Percentiles rank a stretch among this genome's conserved stretches.
Conservation (phyloP, 2,888 invertebrate species). For the Pollenia griseotomentosa region DNA sequence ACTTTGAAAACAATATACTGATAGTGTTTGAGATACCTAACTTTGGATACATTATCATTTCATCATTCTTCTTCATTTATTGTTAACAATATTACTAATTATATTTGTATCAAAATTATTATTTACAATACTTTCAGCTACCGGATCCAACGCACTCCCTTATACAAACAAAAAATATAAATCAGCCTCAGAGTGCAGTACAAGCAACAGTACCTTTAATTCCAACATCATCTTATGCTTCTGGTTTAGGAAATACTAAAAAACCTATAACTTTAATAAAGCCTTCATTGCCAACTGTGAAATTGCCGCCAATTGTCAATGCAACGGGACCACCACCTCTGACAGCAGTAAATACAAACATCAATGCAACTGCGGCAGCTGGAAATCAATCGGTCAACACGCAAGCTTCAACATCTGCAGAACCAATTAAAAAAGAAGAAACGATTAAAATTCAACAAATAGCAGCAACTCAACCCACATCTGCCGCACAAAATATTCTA, state of each 20-base stretch:
- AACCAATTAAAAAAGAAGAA: constrained; percentile 40
- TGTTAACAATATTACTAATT: neutral
- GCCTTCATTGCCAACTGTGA: constrained; percentile 61
- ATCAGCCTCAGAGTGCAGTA: constrained; percentile 38
- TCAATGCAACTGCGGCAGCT: neutral
- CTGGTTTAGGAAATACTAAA: constrained; percentile 62
- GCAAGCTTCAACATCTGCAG: constrained; percentile 25
- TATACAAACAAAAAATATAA: constrained; percentile 45
- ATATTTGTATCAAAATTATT: neutral
- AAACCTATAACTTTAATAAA: constrained; percentile 64
- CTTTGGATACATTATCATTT: constrained; percentile 28
- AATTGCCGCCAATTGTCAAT: constrained; percentile 59
- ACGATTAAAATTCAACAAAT: constrained; percentile 17
- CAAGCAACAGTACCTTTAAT: constrained; percentile 75
- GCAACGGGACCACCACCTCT: constrained; percentile 73
- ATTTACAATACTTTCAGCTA: constrained; percentile 19
- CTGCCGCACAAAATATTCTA: constrained; percentile 44
- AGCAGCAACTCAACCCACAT: neutral
- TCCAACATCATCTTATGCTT: constrained; percentile 73
- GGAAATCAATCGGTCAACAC: constrained; percentile 22
- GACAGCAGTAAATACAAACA: constrained; percentile 55
- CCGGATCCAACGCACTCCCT: constrained; percentile 64
- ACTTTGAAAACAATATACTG: too few species aligned
- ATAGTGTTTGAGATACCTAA: constrained; percentile 41
- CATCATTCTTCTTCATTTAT: neutral